Evolutionary conservation across 2,888 invertebrate genomes (phyloP), one percentile per base, ranked within the genome.

Genomic region (Camptogramma bilineatum): DNA sequence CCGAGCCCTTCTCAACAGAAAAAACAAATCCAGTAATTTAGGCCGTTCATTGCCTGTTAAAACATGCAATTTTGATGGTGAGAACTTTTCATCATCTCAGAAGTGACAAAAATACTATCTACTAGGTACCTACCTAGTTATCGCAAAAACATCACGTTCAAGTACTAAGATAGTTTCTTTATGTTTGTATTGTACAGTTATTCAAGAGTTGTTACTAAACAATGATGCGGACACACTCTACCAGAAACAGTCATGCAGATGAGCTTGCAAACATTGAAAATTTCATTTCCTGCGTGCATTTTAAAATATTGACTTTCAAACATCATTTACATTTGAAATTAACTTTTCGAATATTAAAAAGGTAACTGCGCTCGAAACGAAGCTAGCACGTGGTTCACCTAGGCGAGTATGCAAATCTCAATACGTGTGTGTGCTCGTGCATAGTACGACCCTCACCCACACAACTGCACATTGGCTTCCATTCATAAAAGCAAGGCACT

Each of bases 401-500:
- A 79, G 79, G 83, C 89, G 75, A 76, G 92, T 92, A 92, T 92
- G 91, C 91, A 91, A 91, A 92, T 92, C 71, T 69, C 62, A 28
- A 62, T 66, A 73, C 70, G 74, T 81, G 81, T 82, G 83, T 80
- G 81, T 80, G 73, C 75, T 74, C 77, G 78, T 80, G 72, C 77
- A 75, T 71, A 71, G 70, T 74, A 81, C 76, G 34, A 77, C 73
- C 74, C 73, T 67, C 81, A 86, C 90, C 66, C 88, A 90, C 87
- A 87, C 90, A 67, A 68, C 68, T 73, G 79, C 81, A 83, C 62
- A 71, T 70, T 76, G 73, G 71, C 81, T 83, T 89, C 91, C 92
- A 93, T 93, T 93, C 92, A 93, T 93, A 92, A 93, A 91, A 89
- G 81, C 88, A 83, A 85, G 85, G 85, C 83, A 90, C 90, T 89